phyloP scores from a whole-genome alignment of 2,888 invertebrate genomes.

The Eupithecia abbreviata region DNA sequence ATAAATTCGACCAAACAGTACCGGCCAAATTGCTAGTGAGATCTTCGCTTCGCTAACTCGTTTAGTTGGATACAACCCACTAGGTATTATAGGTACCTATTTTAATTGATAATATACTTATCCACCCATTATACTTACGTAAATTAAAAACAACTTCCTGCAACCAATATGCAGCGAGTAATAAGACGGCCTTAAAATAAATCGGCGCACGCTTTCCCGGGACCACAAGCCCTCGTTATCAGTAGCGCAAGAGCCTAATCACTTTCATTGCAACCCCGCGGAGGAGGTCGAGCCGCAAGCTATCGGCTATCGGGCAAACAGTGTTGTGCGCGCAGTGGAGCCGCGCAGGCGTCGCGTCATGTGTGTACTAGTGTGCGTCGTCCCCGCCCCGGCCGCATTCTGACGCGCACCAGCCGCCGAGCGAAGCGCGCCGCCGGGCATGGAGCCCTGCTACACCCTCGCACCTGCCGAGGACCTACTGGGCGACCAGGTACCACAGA shows the following conservation, averaged over 20 bases:
- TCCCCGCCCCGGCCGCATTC: slow-evolving; percentile 51
- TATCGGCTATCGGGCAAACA: slow-evolving; percentile 61
- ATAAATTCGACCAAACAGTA: neutral
- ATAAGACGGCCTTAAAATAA: slow-evolving; percentile 31
- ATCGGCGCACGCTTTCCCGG: slow-evolving; percentile 46
- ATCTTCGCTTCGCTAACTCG: neutral
- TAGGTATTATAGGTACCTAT: neutral
- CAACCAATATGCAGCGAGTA: slow-evolving; percentile 15
- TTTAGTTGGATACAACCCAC: neutral
- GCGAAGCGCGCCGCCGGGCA: slow-evolving; percentile 70
- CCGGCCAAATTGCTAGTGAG: neutral
- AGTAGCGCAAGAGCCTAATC: slow-evolving; percentile 77
- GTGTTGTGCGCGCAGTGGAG: slow-evolving; percentile 64
- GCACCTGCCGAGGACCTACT: slow-evolving; percentile 78
- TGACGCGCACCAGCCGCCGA: slow-evolving; percentile 47
- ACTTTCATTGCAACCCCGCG: slow-evolving; percentile 80
- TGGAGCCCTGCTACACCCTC: slow-evolving; percentile 80
- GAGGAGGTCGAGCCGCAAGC: slow-evolving; percentile 66
- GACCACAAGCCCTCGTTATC: slow-evolving; percentile 74
- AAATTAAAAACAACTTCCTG: slow-evolving; percentile 20
- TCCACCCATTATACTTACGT: neutral
- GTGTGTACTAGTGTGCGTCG: slow-evolving; percentile 50
- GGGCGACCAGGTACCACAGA: slow-evolving; percentile 77
- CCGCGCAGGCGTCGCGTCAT: slow-evolving; percentile 61
- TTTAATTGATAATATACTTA: neutral